These are phyloP conservation scores for Baronia brevicornis DNA, from an alignment of 2,888 invertebrate species.

Conservation along the genomic window DNA sequence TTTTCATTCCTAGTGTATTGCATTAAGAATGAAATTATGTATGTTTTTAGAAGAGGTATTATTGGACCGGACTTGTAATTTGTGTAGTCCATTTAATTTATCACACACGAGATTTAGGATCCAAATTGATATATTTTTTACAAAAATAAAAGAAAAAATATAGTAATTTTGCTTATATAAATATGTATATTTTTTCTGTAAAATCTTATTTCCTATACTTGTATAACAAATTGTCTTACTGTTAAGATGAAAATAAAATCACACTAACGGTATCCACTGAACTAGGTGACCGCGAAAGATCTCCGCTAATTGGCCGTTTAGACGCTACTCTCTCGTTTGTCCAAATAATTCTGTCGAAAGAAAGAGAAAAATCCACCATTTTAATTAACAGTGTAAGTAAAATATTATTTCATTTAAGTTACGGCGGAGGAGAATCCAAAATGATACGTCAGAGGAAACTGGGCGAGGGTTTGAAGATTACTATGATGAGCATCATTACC, in stretches of 20 bases:
- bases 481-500: constrained; percentile 60
- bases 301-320: constrained; percentile 36
- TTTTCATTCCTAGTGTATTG: too few relatives aligned
- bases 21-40: too few relatives aligned
- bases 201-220: too few relatives aligned
- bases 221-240: too few relatives aligned
- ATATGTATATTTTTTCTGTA: too few relatives aligned
- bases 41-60: too few relatives aligned
- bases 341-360: constrained; percentile 13
- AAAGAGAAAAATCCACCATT: constrained; percentile 16
- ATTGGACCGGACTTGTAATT: too few relatives aligned
- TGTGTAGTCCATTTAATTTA: too few relatives aligned
- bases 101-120: too few relatives aligned
- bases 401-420: constrained; percentile 24
- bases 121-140: too few relatives aligned
- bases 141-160: too few relatives aligned
- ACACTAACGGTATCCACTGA: constrained; percentile 44
- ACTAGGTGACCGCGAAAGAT: constrained; percentile 49
- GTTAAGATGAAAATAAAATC: constrained; percentile 19
- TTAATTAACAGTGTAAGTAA: constrained; percentile 1
- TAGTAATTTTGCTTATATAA: too few relatives aligned
- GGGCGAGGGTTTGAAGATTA: constrained; percentile 63
- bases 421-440: constrained; percentile 27
- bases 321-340: constrained; percentile 36
- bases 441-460: constrained; percentile 29